Evolutionary conservation across 2,113 vertebrate genomes (phyloP).

Genomic region (Centropristis striata): DNA sequence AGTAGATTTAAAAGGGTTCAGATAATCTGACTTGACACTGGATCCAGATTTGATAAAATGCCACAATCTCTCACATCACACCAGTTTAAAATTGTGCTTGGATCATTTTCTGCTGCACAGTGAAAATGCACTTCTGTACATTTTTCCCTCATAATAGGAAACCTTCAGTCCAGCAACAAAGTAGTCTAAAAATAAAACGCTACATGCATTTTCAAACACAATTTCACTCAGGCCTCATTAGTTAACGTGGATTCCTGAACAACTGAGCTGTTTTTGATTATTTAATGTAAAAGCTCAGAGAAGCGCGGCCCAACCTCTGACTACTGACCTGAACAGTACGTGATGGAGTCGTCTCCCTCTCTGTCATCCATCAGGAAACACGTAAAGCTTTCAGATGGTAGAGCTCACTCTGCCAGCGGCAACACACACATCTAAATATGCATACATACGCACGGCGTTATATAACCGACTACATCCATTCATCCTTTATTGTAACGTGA

Average conservation of each 20-base stretch:
- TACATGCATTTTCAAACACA: conserved; percentile 1
- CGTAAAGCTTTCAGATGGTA: conserved; percentile 11
- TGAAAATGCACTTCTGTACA: not conserved
- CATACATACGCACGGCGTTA: conserved; percentile 17
- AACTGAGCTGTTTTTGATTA: conserved; percentile 5
- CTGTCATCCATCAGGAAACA: conserved; percentile 34
- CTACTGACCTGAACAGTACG: conserved; percentile 36
- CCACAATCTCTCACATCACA: not conserved
- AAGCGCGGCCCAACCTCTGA: not conserved
- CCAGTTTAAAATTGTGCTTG: not conserved
- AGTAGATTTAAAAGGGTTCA: not conserved
- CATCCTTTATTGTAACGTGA: not conserved
- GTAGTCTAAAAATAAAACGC: conserved; percentile 2
- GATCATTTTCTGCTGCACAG: not conserved
- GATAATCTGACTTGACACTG: not conserved
- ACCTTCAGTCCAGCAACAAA: conserved; percentile 1
- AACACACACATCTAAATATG: conserved; percentile 18
- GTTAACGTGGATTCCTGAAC: not conserved
- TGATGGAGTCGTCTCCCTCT: conserved; percentile 33
- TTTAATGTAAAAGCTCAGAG: conserved; percentile 8
- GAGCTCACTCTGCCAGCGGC: conserved; percentile 21
- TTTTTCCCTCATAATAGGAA: not conserved
- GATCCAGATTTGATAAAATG: not conserved
- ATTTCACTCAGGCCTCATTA: not conserved
- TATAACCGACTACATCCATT: conserved; percentile 1